These are phyloP conservation scores for Temnothorax curvispinosus DNA, from an alignment of 1,140 invertebrate species.

Conservation along the genomic window DNA sequence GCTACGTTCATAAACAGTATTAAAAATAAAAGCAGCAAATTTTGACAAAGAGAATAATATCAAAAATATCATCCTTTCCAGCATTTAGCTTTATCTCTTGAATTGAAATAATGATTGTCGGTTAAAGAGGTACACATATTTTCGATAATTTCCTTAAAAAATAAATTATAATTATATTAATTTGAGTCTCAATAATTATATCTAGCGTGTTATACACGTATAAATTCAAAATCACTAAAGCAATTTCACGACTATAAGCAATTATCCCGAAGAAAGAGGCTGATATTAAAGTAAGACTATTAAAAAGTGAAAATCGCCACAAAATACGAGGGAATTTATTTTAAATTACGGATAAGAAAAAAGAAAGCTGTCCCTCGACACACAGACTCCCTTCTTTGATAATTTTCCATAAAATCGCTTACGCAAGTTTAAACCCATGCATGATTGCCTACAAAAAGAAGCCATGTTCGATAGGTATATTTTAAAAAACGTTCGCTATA, in stretches of 20 bases:
- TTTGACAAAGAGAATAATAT: neutral
- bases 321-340: constrained; percentile 39
- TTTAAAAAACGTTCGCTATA: constrained; percentile 38
- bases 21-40: neutral
- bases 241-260: neutral
- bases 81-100: neutral
- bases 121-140: neutral
- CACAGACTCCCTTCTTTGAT: constrained; percentile 37
- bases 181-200: neutral
- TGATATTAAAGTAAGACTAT: neutral
- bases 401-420: constrained; percentile 49
- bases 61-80: neutral
- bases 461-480: constrained; percentile 16
- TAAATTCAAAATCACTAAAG: constrained; percentile 14
- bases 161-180: neutral
- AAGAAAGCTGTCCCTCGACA: constrained; percentile 23
- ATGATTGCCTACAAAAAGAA: constrained; percentile 43
- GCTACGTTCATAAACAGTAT: neutral
- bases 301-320: constrained; percentile 1
- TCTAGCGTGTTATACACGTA: neutral
- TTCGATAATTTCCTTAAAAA: neutral
- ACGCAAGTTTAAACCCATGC: constrained; percentile 39
- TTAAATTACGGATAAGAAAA: constrained; percentile 29
- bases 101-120: neutral
- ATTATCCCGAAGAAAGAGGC: neutral